Evolutionary conservation across 2,888 invertebrate genomes (phyloP), one percentile per base, ranked within the genome.

Genomic region (Therioaphis trifolii): DNA sequence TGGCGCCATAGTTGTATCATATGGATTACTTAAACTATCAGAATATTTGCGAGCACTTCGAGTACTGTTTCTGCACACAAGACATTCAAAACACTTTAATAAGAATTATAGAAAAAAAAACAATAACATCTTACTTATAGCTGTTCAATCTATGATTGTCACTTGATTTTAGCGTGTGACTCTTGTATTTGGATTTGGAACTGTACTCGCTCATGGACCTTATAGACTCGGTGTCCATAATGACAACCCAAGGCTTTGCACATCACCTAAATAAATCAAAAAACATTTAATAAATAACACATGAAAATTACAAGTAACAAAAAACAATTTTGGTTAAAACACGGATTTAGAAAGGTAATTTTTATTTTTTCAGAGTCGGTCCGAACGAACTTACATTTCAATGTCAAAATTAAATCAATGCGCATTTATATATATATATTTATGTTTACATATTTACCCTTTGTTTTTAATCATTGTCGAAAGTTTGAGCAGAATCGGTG

Each of bases 191-290:
- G 24, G 90, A 90, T 15, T 95, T 93, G 88, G 95, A 93, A 90
- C 96, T 96, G 88, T 95, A 92, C 90, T 96, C 96, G 88, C 91
- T 91, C 87, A 91, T 90, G 86, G 82, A 82, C 40, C 82, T 72
- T n/a, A 90, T 91, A 84, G 97, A 97, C 88, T 96, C 85, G 74
- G 79, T 86, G 84, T 85, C 84, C 84, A 85, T 84, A 66, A 84
- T 82, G 74, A 72, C 61, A 58, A 71, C 40, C 84, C 66, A 66
- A 63, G 0, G 21, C 29, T n/a, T 27, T 40, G n/a, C 63, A 40
- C 72, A 69, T 82, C 63, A 61, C 63, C 82, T 66, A 24, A n/a
- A n/a, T 46, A 15, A 61, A 55, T 11, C 4, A 21, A 1, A 75
- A 40, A 58, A 15, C 3, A 5, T 5, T 35, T 5, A 35, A 35